Evolutionary conservation across 1,140 invertebrate species (phyloP), one percentile per base, ranked within the genome.

Genomic region (Brachionus koreanus): DNA sequence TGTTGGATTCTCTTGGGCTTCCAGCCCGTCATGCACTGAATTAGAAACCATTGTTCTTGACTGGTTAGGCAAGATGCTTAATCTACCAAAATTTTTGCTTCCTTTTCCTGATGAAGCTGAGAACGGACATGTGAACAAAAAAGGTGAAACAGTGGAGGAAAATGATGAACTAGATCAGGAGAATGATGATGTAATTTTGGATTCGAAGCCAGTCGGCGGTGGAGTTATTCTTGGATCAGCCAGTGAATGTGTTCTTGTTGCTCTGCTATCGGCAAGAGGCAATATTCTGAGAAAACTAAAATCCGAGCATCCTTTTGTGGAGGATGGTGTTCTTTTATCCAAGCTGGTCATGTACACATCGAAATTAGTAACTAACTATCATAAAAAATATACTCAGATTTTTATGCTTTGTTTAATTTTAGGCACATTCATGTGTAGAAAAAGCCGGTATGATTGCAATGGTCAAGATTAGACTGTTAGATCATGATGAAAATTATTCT

Each of bases 401-500:
- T 13, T 37, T 57, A 29, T 33, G 13, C 23, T 12, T 23, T 43
- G 65, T 82, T 0, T 19, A 72, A 13, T 19, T n/a, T 65, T 6
- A 98, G 90, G 94, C 97, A 29, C 98, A 99, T 88, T 98, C 96
- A n/a, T 98, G 95, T 87, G 96, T 98, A 7, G 98, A 99, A 89
- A 99, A 99, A 87, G 96, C 96, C 12, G 97, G 96, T 0, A 98
- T 98, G 95, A 98, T 99, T 84, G 94, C 93, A 84, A 97, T 98
- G 86, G 96, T 99, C 0, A 99, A 98, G 87, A 89, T 99, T 82
- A 90, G 97, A 82, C 98, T 98, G 85, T 90, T 99, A 33, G 96
- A 98, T 86, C 95, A 97, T 0, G 97, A 99, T 87, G 93, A 95
- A 83, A 93, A 95, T 83, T 96, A 93, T 85, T 92, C 93, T n/a